phyloP scores from a whole-genome alignment of 2,888 invertebrate genomes.

The Drosophila atripex region DNA sequence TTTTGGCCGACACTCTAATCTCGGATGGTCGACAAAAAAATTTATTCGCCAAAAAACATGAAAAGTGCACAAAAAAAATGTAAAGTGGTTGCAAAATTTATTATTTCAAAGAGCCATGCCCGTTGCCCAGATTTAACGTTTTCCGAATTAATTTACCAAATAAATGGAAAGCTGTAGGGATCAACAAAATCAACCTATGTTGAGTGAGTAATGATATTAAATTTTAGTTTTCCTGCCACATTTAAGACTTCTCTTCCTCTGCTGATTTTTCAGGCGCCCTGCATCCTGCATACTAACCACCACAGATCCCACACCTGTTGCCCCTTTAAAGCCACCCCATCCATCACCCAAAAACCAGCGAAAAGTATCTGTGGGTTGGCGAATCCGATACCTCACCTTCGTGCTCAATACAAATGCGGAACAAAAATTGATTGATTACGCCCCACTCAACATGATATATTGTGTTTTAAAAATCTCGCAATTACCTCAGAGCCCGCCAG shows the following conservation, averaged over 20 bases:
- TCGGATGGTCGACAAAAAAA: constrained; percentile 21
- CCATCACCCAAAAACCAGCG: constrained; percentile 17
- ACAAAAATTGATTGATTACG: constrained; percentile 71
- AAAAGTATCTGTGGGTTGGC: constrained; percentile 19
- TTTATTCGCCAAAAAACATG: constrained; percentile 3
- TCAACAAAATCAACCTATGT: constrained; percentile 1
- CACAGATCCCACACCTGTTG: constrained; percentile 27
- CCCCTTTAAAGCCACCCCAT: constrained; percentile 11
- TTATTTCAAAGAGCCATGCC: not conserved
- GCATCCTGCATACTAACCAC: not conserved
- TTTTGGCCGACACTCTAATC: constrained; percentile 39
- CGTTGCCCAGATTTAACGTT: not conserved
- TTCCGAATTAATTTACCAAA: constrained; percentile 10
- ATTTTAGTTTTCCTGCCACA: not conserved
- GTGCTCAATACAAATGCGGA: constrained; percentile 29
- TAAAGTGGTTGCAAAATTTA: constrained; percentile 15
- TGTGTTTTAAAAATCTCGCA: constrained; percentile 62
- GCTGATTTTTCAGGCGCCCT: not conserved
- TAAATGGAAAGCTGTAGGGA: constrained; percentile 10
- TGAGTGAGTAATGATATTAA: not conserved
- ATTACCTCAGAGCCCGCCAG: constrained; percentile 56
- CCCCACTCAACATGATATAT: constrained; percentile 63
- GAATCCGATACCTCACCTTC: constrained; percentile 1
- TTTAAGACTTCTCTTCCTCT: not conserved
- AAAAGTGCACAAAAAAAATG: constrained; percentile 6